Evolutionary conservation across 1,140 invertebrate genomes (phyloP), one percentile per base, ranked within the genome.

Genomic region (Scaptomyza montana): DNA sequence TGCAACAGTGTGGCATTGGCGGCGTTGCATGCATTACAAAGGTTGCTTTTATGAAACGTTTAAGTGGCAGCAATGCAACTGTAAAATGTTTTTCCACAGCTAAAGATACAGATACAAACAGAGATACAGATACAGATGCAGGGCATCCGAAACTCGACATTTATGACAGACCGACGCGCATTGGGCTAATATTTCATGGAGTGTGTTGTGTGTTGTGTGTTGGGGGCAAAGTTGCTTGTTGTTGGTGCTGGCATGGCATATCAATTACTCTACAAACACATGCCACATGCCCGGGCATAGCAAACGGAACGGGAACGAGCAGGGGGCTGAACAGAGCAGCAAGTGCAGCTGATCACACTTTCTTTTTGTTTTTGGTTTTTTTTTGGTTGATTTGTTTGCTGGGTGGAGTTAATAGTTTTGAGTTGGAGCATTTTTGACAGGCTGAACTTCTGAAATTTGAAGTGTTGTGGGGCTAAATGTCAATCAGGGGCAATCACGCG

Each of bases 21-120:
- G 77, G 74, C 78, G 60, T 28, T 41, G 59, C 77, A 85, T 70
- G 77, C 67, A 77, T 76, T 84, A 89, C 84, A 89, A 89, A 89
- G 84, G 84, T 89, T 89, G 84, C 84, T 84, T 89, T 89, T 89
- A 89, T 89, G 84, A 84, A 89, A 84, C 84, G 84, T 77, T 89
- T 89, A 89, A 89, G 84, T 89, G 84, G 80, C 74, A 63, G 60
- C 80, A 80, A 74, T 89, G 84, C 84, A 89, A 89, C 85, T 84
- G 84, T 89, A 89, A 89, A 87, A 87, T 79, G 76, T 76, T 89
- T 86, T 79, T 67, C 72, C 73, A 69, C 39, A 73, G 68, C 67
- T 41, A 57, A 53, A 69, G 70, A 85, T 72, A 82, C 80, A 75
- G 45, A 74, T 67, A 82, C 56, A 53, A 10, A 56, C 36, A 66